phyloP scores from a whole-genome alignment of 2,797 vertebrate species.

The Cossypha caffra region DNA sequence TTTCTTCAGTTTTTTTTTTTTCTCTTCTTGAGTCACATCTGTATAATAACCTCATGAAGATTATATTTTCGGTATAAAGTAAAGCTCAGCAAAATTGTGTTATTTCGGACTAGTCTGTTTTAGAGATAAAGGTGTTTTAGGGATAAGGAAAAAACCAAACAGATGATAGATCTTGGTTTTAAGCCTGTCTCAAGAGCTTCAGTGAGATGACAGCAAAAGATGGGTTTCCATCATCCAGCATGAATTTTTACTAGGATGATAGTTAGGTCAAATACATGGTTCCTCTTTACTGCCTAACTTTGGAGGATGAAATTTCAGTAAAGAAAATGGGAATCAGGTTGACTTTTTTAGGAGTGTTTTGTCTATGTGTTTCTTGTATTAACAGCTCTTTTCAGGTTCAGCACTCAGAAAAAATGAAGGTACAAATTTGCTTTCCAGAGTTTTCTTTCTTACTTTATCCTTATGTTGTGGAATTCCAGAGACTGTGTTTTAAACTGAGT shows the following conservation, averaged over 20 bases:
- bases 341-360: neutral
- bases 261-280: neutral
- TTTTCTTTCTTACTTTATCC: neutral
- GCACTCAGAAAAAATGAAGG: neutral
- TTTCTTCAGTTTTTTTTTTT: neutral
- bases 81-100: neutral
- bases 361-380: neutral
- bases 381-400: neutral
- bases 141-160: neutral
- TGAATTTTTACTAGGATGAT: neutral
- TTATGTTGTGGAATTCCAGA: neutral
- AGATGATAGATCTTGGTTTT: neutral
- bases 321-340: neutral
- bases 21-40: neutral
- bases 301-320: neutral
- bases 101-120: neutral
- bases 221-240: neutral
- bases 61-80: neutral
- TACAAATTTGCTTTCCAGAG: neutral
- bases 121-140: neutral
- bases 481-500: neutral
- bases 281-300: neutral
- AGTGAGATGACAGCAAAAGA: neutral
- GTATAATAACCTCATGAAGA: neutral
- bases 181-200: neutral